Evolutionary conservation across 2,797 vertebrate genomes (phyloP).

Genomic region (Gallinago nigripennis): DNA sequence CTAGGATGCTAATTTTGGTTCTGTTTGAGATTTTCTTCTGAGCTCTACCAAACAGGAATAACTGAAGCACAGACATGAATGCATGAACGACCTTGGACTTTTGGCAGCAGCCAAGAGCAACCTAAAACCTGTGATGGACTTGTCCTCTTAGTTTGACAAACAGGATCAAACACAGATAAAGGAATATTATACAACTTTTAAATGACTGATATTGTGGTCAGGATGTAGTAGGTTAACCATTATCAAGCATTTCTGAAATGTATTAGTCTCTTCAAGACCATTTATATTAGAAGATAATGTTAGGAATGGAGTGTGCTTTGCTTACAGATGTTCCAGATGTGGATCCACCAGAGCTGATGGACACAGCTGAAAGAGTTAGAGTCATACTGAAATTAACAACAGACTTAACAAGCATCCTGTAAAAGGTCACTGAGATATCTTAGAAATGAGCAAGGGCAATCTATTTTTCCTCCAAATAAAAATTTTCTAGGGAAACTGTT

Average conservation of each 20-base stretch:
- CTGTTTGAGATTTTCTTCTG: neutral
- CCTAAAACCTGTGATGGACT: neutral
- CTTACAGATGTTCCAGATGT: neutral
- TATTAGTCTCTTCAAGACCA: neutral
- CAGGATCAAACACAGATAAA: neutral
- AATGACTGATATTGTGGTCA: neutral
- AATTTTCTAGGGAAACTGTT: neutral
- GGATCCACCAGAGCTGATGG: neutral
- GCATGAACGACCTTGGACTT: neutral
- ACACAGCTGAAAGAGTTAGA: neutral
- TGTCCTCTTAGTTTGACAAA: neutral
- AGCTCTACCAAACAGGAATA: neutral
- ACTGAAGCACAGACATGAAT: neutral
- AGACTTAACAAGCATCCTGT: neutral
- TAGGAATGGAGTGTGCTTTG: neutral
- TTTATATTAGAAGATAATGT: neutral
- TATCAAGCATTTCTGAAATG: neutral
- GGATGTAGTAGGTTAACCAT: neutral
- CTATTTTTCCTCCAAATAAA: neutral
- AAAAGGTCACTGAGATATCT: neutral
- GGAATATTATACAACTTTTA: neutral
- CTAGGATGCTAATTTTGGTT: neutral
- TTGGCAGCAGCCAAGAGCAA: neutral
- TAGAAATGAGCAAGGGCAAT: neutral
- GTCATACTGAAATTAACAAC: neutral